Evolutionary conservation across 1,140 invertebrate genomes (phyloP), one percentile per base, ranked within the genome.

Genomic region (Neuroterus valhalla): DNA sequence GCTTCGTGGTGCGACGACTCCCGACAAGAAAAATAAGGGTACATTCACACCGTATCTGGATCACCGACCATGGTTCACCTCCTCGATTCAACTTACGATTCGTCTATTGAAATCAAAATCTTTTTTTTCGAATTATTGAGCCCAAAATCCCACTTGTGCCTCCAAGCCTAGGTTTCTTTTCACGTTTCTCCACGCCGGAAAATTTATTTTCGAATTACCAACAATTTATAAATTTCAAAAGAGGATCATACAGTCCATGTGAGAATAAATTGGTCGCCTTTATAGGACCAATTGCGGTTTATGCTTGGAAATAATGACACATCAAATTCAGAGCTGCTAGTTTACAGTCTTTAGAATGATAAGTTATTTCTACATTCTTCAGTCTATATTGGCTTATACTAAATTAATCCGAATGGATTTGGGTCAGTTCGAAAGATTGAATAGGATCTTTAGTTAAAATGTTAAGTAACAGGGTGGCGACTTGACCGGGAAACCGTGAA

Each of bases 1-100:
- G 87, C 82, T 85, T 83, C 83, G 82, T 84, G 82, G 84, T 82
- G 78, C 81, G 81, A 75, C 78, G 80, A 72, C 75, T 76, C 72
- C 68, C 68, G 52, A 67, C 71, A 52, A 68, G 76, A 80, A 79
- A 84, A 82, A 84, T 85, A 84, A 83, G 83, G 85, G 78, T 78
- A 79, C 85, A 75, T 81, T 79, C 79, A 78, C 77, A 78, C 70
- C n/a, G 17, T 44, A 31, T 31, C 52, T 26, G 52, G 23, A 26
- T 26, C 21, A 62, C 52, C 52, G 26, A 62, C 3, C 23, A 21
- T 3, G 50, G 50, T 21, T 38, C 55, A n/a, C 23, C 23, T 62
- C 55, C 55, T 62, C 23, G 55, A 62, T 62, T 62, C 31, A 62
- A 38, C 31, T 38, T 1, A 38, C 31, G 31, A 38, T 38, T 21